These are phyloP conservation scores for Ophonus ardosiacus DNA, from an alignment of 2,888 invertebrate genomes.

Conservation along the genomic window DNA sequence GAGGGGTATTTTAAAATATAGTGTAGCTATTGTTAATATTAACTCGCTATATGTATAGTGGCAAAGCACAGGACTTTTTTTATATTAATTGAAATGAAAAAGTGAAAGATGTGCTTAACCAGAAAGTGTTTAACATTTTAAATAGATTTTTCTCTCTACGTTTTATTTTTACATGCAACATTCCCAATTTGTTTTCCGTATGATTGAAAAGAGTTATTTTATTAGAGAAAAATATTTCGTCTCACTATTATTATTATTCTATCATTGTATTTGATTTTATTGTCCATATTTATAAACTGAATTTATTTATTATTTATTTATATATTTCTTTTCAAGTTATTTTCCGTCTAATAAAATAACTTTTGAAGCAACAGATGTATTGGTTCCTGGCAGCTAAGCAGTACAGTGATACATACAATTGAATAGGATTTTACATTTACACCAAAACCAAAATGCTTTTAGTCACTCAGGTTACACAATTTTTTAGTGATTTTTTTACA, in stretches of 20 bases:
- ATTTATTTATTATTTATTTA: constrained; percentile 55
- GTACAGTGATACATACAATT: constrained; percentile 59
- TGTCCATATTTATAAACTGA: constrained; percentile 38
- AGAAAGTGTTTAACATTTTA: constrained; percentile 59
- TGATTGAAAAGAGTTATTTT: constrained; percentile 46
- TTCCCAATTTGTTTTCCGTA: constrained; percentile 56
- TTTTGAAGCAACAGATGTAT: constrained; percentile 39
- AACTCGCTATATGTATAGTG: constrained; percentile 52
- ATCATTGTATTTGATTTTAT: constrained; percentile 37
- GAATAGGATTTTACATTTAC: constrained; percentile 47
- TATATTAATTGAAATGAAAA: constrained; percentile 18
- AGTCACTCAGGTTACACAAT: constrained; percentile 61
- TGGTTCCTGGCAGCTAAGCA: constrained; percentile 60
- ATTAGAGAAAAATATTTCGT: constrained; percentile 26
- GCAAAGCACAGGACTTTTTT: constrained; percentile 53
- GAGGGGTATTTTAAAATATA: constrained; percentile 58
- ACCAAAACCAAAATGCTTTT: constrained; percentile 48
- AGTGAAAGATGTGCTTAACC: constrained; percentile 53
- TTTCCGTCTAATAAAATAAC: constrained; percentile 48
- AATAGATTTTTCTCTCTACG: constrained; percentile 56
- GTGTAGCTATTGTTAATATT: constrained; percentile 62
- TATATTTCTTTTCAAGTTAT: constrained; percentile 22
- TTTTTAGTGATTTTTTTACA: constrained; percentile 55
- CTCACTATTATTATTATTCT: constrained; percentile 22
- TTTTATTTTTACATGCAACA: constrained; percentile 58